These are phyloP conservation scores for Lasioglossum figueresi DNA, from an alignment of 2,888 invertebrate genomes.

Conservation along the genomic window DNA sequence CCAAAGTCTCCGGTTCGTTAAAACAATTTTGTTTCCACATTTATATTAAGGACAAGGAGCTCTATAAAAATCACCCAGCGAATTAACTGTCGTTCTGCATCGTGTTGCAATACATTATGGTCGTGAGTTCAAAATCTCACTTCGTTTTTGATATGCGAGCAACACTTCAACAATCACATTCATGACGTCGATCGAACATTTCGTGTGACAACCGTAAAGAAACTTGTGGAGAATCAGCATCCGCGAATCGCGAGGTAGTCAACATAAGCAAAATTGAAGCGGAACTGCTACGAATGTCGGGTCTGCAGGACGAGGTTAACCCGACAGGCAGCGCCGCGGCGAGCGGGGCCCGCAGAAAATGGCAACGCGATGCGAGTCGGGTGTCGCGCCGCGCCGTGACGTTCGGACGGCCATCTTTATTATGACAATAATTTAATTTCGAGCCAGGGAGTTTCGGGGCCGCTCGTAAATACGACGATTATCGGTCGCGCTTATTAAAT, in stretches of 20 bases:
- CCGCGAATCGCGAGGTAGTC: neutral
- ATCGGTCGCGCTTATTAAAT: conserved; percentile 82
- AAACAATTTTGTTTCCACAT: neutral
- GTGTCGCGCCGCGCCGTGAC: neutral
- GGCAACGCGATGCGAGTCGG: conserved; percentile 17
- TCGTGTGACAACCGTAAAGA: neutral
- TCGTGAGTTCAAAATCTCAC: neutral
- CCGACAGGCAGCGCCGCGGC: neutral
- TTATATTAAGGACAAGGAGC: neutral
- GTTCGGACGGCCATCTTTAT: conserved; percentile 73
- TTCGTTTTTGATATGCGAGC: neutral
- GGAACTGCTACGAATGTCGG: neutral
- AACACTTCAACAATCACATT: neutral
- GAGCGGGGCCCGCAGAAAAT: conserved; percentile 10
- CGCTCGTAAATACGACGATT: conserved; percentile 82
- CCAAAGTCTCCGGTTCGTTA: neutral
- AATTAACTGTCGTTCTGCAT: neutral
- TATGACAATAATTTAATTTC: conserved; percentile 82
- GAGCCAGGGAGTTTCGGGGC: conserved; percentile 64
- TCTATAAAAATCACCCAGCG: too few species aligned
- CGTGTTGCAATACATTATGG: neutral
- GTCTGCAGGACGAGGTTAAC: neutral
- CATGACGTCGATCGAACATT: neutral
- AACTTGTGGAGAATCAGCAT: neutral
- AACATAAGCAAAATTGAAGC: neutral